Base-by-base conservation (phyloP, 2,888 invertebrate genomes). In the Myathropa florea region DNA sequence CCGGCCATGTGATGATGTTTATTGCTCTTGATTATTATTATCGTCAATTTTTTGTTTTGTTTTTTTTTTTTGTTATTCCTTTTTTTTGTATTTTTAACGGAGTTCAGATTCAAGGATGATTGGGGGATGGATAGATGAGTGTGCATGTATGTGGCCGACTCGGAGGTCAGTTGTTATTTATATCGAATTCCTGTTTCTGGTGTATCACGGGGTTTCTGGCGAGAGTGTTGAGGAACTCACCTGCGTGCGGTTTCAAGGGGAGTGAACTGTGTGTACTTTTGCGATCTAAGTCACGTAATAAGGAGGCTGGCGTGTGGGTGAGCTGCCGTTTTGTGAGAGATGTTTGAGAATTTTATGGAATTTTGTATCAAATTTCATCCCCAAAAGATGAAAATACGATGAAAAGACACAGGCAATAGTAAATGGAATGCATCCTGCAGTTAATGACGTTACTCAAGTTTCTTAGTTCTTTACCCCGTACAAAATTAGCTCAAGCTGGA, bases 1-100 rank as follows among this genome's bases (percentile, higher is more conserved):
- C 10, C 55, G 53, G 53, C n/a, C 82, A 85, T 82, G 82, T 85
- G 77, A 67, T 79, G 61, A n/a, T 77, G 68, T 81, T 85, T 81
- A 64, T 81, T 85, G 63, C 78, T 81, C 72, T 70, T 73, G 81
- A 71, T 84, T 64, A 61, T 82, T 77, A 65, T 73, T 36, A 36
- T 73, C 81, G 72, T 79, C 72, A 82, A 68, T 85, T 64, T 81
- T 65, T 46, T 53, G 30, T 67, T 61, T 24, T 9, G 3, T n/a
- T 28, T 39, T 63, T 68, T 4, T 59, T 18, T 18, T 39, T 26
- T 59, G 24, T 3, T 39, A 7, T 64, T 53, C 2, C 24, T 14
- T 23, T 23, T 24, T 18, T 1, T 57, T 57, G 57, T 9, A 24
- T 18, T 14, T 63, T 12, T 33, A 18, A 21, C 18, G 18, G 33